Evolutionary conservation across 2,888 invertebrate species (phyloP).

Genomic region (Tinea pellionella): DNA sequence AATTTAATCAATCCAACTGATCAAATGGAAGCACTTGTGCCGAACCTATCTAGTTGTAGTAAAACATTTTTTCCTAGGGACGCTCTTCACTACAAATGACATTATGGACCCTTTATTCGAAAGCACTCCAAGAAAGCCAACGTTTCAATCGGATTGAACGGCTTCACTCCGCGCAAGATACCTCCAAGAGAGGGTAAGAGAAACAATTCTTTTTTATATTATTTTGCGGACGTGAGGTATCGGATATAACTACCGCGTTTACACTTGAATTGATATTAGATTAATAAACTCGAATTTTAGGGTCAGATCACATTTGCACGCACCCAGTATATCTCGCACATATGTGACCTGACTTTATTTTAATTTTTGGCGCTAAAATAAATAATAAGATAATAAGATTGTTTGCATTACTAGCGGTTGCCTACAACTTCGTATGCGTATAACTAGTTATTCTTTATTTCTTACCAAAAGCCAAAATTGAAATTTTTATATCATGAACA

Average conservation of each 20-base stretch:
- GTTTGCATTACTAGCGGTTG: too few species aligned
- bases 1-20: not conserved
- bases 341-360: too few species aligned
- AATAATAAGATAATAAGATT: too few species aligned
- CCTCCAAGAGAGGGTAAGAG: slow-evolving; percentile 31
- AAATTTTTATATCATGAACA: too few species aligned
- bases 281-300: not conserved
- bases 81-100: slow-evolving; percentile 47
- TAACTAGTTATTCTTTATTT: too few species aligned
- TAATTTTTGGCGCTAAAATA: too few species aligned
- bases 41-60: not conserved
- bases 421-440: too few species aligned
- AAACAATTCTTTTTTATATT: slow-evolving; percentile 31
- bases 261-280: not conserved
- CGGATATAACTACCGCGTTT: not conserved
- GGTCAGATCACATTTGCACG: too few species aligned
- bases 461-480: too few species aligned
- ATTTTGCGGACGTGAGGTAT: slow-evolving; percentile 12
- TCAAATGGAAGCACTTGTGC: not conserved
- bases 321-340: too few species aligned
- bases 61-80: slow-evolving; percentile 35
- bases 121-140: slow-evolving; percentile 34
- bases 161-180: slow-evolving; percentile 30
- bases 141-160: slow-evolving; percentile 56
- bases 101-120: slow-evolving; percentile 46